phyloP scores from a whole-genome alignment of 37 sponge, comb jelly and placozoan species.

The Haliclona indistincta region DNA sequence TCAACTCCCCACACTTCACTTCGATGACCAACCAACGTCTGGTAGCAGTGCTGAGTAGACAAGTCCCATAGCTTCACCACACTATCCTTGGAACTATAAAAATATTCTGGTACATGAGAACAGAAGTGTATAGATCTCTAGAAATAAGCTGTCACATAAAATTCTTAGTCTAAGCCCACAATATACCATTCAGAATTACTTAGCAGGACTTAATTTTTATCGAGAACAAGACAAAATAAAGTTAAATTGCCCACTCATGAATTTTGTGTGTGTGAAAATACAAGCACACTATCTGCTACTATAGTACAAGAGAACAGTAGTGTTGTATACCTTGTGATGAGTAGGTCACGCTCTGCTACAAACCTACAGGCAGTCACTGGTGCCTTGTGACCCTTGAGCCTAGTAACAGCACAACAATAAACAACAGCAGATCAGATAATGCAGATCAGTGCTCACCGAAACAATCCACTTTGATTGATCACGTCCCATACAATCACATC shows the following conservation, averaged over 20 bases:
- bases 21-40: conserved; percentile 75
- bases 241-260: too few species aligned
- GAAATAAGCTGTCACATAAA: neutral
- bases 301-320: too few species aligned
- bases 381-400: conserved; percentile 90
- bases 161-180: too few species aligned
- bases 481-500: conserved; percentile 94
- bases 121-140: neutral
- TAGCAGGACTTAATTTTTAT: too few species aligned
- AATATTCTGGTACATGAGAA: too few species aligned
- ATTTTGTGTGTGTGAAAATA: too few species aligned
- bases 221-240: too few species aligned
- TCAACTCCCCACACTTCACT: conserved; percentile 73
- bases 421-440: neutral
- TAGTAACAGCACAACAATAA: neutral
- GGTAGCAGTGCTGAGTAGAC: conserved; percentile 92
- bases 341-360: conserved; percentile 38
- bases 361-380: conserved; percentile 70
- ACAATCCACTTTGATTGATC: conserved; percentile 79
- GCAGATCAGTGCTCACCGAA: conserved; percentile 23
- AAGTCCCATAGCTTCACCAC: conserved; percentile 93
- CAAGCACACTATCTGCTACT: too few species aligned
- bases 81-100: conserved; percentile 93
- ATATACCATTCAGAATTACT: too few species aligned
- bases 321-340: conserved; percentile 85